Base-by-base conservation (phyloP, 1,140 invertebrate genomes). In the Hetaerina americana region DNA sequence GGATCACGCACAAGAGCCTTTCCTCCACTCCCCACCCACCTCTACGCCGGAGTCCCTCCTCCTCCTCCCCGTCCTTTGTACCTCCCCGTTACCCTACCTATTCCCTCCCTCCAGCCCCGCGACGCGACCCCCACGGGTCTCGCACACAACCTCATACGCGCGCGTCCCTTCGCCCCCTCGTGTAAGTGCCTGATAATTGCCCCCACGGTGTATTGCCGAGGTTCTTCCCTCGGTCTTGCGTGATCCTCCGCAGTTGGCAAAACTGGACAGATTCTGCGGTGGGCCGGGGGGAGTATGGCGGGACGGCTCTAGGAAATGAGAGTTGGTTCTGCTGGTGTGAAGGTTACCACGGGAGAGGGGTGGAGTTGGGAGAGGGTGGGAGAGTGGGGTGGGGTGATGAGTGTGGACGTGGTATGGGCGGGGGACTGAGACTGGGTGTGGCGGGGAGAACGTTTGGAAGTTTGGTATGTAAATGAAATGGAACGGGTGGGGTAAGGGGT, bases 391-490 rank as follows among this genome's bases (percentile, higher is more conserved):
- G n/a, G n/a, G n/a, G n/a, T n/a, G n/a, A n/a, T n/a, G n/a, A n/a
- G n/a, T n/a, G n/a, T n/a, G n/a, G n/a, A n/a, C n/a, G n/a, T n/a
- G n/a, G n/a, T n/a, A n/a, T n/a, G n/a, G n/a, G n/a, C n/a, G n/a
- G n/a, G n/a, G n/a, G n/a, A n/a, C n/a, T n/a, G n/a, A n/a, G n/a
- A n/a, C n/a, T n/a, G n/a, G n/a, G n/a, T n/a, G n/a, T n/a, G n/a
- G n/a, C n/a, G n/a, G n/a, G n/a, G n/a, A n/a, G n/a, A n/a, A n/a
- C n/a, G n/a, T n/a, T n/a, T n/a, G n/a, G n/a, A n/a, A n/a, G 3
- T 57, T 57, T n/a, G 40, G 40, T 57, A 57, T 57, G 40, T 57
- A 57, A 57, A 57, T 57, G 40, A 57, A 57, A 57, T n/a, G n/a
- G n/a, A n/a, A n/a, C 22, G 40, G 15, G 40, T 57, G 15, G 40